These are phyloP conservation scores for Ceratoteleas bidentatus DNA, from an alignment of 1,140 invertebrate species.

Conservation along the genomic window DNA sequence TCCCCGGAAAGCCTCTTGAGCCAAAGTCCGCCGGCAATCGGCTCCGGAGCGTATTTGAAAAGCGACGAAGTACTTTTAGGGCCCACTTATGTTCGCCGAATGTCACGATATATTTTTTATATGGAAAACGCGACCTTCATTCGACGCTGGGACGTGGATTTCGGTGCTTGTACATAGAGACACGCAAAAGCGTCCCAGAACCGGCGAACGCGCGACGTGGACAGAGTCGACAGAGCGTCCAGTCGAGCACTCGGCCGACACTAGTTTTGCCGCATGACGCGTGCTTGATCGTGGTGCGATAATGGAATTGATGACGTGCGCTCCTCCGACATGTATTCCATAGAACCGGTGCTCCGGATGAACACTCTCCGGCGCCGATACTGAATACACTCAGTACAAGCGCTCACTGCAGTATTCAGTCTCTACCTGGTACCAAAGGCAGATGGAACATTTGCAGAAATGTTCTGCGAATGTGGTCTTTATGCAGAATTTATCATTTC, in stretches of 20 bases:
- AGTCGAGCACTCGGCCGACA: constrained; percentile 19
- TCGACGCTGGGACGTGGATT: constrained; percentile 26
- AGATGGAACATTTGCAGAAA: too few relatives aligned
- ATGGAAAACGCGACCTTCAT: constrained; percentile 26
- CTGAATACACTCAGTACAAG: constrained; percentile 32
- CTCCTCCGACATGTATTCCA: constrained; percentile 36
- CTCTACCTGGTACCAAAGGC: neutral
- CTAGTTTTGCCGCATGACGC: constrained; percentile 43
- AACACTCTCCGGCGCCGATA: constrained; percentile 44
- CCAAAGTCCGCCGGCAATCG: constrained; percentile 36
- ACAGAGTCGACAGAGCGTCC: neutral
- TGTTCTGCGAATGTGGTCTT: too few relatives aligned
- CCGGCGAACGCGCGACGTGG: neutral
- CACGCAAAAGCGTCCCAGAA: neutral
- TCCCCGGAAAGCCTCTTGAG: constrained; percentile 1
- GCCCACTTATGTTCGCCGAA: constrained; percentile 21
- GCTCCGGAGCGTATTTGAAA: constrained; percentile 16
- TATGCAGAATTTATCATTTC: too few relatives aligned
- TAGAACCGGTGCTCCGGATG: constrained; percentile 44
- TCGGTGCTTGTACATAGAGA: constrained; percentile 37
- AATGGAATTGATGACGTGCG: constrained; percentile 40
- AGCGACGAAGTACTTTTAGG: constrained; percentile 22
- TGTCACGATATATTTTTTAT: constrained; percentile 55
- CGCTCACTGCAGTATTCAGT: constrained; percentile 3
- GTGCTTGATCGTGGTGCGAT: constrained; percentile 61